Evolutionary conservation across 2,888 invertebrate species (phyloP).

Genomic region (Ectemnius cavifrons): DNA sequence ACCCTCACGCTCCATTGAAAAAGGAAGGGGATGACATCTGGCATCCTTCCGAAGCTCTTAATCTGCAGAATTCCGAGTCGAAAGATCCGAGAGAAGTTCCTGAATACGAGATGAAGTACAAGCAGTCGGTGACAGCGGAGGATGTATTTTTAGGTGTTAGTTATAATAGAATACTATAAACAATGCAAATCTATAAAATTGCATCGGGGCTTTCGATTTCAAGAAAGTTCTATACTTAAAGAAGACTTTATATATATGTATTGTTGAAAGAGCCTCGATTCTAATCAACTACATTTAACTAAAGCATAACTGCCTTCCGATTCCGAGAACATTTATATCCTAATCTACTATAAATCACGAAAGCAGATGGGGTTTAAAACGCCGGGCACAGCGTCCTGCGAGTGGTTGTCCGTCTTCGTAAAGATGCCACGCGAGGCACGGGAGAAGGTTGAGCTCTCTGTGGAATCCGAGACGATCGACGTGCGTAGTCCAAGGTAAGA

Average conservation of each 20-base stretch:
- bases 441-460: constrained; percentile 87
- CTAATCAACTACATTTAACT: too few relatives aligned
- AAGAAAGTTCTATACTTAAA: too few relatives aligned
- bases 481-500: constrained; percentile 73
- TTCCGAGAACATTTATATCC: too few relatives aligned
- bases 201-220: too few relatives aligned
- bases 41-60: constrained; percentile 68
- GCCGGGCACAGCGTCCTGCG: constrained; percentile 89
- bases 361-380: constrained; percentile 89
- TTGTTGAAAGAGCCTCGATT: too few relatives aligned
- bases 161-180: not conserved
- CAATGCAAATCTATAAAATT: too few relatives aligned
- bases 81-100: constrained; percentile 84
- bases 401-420: constrained; percentile 90
- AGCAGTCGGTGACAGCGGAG: constrained; percentile 90
- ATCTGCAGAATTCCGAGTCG: constrained; percentile 47
- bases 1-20: constrained; percentile 74
- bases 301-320: too few relatives aligned
- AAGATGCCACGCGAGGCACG: constrained; percentile 87
- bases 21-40: constrained; percentile 79
- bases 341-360: constrained; percentile 23
- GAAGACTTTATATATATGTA: too few relatives aligned
- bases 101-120: constrained; percentile 89
- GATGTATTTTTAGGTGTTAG: constrained; percentile 90
- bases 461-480: constrained; percentile 75